Base-by-base conservation (phyloP, 1,140 invertebrate genomes). In the Scaptomyza graminum region DNA sequence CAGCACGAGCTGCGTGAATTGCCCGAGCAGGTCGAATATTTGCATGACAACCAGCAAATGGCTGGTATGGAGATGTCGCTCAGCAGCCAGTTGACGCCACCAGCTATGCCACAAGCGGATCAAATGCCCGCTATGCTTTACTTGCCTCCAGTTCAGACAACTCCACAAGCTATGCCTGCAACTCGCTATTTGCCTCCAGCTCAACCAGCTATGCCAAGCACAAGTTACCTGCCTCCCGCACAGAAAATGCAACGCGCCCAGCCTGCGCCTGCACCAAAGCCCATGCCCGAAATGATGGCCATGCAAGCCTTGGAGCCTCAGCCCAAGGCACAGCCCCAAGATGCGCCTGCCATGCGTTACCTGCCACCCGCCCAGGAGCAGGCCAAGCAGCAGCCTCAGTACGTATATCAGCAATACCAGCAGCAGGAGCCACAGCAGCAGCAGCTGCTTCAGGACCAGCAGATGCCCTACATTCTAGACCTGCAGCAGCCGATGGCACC, bases 11-110 rank as follows among this genome's bases (percentile, higher is more conserved):
- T 90, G 37, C 69, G 76, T 0, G 90, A 91, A 37, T 34, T 91
- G 57, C 90, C 90, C 12, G 85, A 90, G 51, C 90, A 91, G 57
- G 83, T 90, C 46, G 85, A 90, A 39, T 90, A 79, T 57, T 76
- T 90, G 72, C 76, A 64, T 4, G 67, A 73, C 22, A 79, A 63
- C 15, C 59, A 63, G 6, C 60, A 66, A 5, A 52, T 61, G 3
- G 73, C 70, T 13, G 60, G 12, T 37, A 90, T 90, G 76, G 80
- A 89, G 25, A 12, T 64, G 13, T 66, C 77, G 62, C 82, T 79
- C 57, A 88, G 79, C 72, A 79, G 75, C 9, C 61, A 77, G 15
- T 50, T 88, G 0, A 89, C 76, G 3, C 83, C 83, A 1, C 83
- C 83, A 2, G 83, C 64, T 7, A 74, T 64, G 39, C 61, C 67